These are phyloP conservation scores for Cossypha heuglini DNA, from an alignment of 2,797 vertebrate species.

Conservation along the genomic window DNA sequence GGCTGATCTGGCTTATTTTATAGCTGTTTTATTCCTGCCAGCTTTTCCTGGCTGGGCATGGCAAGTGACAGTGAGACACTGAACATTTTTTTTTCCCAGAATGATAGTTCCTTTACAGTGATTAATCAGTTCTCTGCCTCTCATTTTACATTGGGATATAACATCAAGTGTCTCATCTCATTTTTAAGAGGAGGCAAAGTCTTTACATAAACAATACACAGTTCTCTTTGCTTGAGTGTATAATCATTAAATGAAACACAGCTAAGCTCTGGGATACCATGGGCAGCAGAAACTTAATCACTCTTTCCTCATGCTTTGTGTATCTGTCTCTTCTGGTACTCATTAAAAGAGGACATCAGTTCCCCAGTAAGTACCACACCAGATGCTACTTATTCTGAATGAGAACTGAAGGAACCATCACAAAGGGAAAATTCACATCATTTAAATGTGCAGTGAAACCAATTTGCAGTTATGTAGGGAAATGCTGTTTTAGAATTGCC, in stretches of 20 bases:
- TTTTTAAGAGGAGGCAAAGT: background rate
- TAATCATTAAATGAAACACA: background rate
- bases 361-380: constrained; percentile 14
- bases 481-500: background rate
- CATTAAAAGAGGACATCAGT: constrained; percentile 51
- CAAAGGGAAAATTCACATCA: background rate
- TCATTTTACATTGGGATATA: background rate
- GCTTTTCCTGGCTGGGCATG: background rate
- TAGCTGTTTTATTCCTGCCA: background rate
- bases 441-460: background rate
- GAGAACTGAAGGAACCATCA: constrained; percentile 16
- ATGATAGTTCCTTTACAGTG: background rate
- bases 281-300: constrained; percentile 35
- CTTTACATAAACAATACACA: background rate
- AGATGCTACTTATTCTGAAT: constrained; percentile 42
- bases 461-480: background rate
- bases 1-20: background rate
- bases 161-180: background rate
- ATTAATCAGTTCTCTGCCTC: constrained; percentile 15
- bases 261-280: background rate
- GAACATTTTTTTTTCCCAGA: background rate
- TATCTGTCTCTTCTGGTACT: constrained; percentile 11
- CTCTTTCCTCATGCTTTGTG: constrained; percentile 18
- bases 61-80: background rate
- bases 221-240: background rate